A percentile compares a stretch with the other conserved stretches of the same genome.
These are phyloP conservation scores for Porites australiensis DNA, from an alignment of 64 coral and sea anemone species.

Conservation along the genomic window DNA sequence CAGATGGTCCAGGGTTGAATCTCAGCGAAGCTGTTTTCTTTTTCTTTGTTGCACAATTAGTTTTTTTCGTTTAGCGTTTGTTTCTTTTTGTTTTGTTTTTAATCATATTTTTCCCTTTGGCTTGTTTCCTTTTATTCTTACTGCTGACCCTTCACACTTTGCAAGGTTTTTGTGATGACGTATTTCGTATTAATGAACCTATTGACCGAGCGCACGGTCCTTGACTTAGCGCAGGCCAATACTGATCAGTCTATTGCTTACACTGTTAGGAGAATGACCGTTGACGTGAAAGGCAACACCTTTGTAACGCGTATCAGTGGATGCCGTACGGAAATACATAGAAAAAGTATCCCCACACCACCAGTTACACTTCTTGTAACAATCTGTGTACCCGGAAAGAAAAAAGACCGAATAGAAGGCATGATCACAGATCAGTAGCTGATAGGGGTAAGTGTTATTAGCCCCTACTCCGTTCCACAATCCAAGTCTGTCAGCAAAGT, in stretches of 20 bases:
- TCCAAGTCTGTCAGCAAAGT: neutral
- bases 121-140: no score
- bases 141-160: no score
- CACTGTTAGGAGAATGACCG: neutral
- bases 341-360: neutral
- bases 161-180: no score
- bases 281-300: slow-evolving; percentile 62
- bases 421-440: slow-evolving; percentile 25
- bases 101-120: no score
- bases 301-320: neutral
- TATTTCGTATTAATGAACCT: no score
- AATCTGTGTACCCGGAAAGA: slow-evolving; percentile 17
- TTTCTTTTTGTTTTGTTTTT: no score
- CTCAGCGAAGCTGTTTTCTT: no score
- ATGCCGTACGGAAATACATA: slow-evolving; percentile 43
- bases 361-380: neutral
- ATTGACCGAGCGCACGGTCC: no score
- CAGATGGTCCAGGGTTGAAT: no score
- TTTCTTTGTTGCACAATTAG: no score
- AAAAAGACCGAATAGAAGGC: slow-evolving; percentile 15
- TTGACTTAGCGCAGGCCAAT: slow-evolving; percentile 38
- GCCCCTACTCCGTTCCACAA: slow-evolving; percentile 33
- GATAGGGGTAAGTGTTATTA: neutral
- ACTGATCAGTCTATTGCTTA: slow-evolving; percentile 36
- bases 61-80: no score